A percentile compares a stretch with the other conserved stretches of the same genome.
These are phyloP conservation scores for Acanthisitta chloris DNA, from an alignment of 2,113 vertebrate species.

Conservation along the genomic window DNA sequence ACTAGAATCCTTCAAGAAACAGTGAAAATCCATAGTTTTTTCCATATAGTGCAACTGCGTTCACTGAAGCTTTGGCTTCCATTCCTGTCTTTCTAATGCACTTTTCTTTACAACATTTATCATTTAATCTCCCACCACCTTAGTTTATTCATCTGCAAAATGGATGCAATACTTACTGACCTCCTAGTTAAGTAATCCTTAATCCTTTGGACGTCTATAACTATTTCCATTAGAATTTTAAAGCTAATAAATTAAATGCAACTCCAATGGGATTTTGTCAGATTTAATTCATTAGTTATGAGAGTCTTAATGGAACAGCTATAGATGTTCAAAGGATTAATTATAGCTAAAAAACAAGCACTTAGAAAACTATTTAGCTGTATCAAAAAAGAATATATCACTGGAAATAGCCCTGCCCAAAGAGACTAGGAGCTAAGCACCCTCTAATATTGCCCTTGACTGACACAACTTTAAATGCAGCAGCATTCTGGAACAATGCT, in stretches of 20 bases:
- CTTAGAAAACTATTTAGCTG: conserved; percentile 45
- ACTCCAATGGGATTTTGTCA: conserved; percentile 29
- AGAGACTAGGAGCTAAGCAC: neutral
- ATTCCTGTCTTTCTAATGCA: neutral
- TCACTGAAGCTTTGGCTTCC: neutral
- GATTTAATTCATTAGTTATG: conserved; percentile 35
- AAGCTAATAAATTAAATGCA: conserved; percentile 53
- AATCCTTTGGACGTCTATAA: conserved; percentile 5
- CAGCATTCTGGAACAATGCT: neutral
- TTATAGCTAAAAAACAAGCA: conserved; percentile 53
- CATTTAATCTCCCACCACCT: neutral
- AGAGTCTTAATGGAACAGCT: conserved; percentile 26
- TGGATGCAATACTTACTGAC: neutral
- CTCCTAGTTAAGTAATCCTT: neutral
- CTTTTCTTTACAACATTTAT: neutral
- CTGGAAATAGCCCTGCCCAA: conserved; percentile 16
- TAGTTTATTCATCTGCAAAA: conserved; percentile 20
- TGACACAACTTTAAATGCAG: conserved; percentile 5
- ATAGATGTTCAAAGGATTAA: conserved; percentile 51
- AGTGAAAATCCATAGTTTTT: neutral
- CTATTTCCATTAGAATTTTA: conserved; percentile 35
- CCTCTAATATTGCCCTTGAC: neutral
- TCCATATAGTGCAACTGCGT: neutral
- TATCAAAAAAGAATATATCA: conserved; percentile 13
- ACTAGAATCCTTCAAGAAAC: neutral